Evolutionary conservation across 1,140 invertebrate species (phyloP), one percentile per base, ranked within the genome.

Genomic region (Magallana ariakensis): DNA sequence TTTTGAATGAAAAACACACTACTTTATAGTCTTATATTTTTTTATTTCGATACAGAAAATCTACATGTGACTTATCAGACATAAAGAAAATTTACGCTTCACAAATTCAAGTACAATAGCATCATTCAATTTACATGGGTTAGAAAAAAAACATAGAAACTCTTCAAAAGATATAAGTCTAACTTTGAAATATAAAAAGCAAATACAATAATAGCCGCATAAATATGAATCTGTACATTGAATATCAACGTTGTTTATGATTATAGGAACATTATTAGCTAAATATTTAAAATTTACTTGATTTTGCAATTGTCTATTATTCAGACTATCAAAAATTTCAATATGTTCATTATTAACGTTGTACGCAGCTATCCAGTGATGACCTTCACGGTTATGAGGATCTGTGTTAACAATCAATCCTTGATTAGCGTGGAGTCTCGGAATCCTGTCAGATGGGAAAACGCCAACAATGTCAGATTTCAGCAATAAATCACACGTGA

Each of bases 381-480:
- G 33, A 1, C 33, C 33, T 33, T 33, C 33, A 15, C 16, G 26
- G 11, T 83, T 5, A 84, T 80, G 66, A 70, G 15, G 46, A 4
- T 86, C 80, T 8, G 88, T 89, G 16, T 87, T 87, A 6, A 85
- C 54, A n/a, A 89, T 89, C n/a, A 84, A 84, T 46, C 84, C 88
- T 33, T 84, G 75, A 16, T 84, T 62, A 16, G 15, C 7, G 0
- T 26, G 15, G 5, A 46, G 26, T 82, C 10, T 82, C 10, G 86
- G 8, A n/a, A 83, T 82, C 56, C 57, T 5, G 80, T 90, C 70
- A 10, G 82, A 55, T 1, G 83, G 66, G 82, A 80, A 89, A n/a
- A 89, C 88, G n/a, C 75, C 83, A 15, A 60, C 11, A 13, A 85
- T 83, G 1, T n/a, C 1, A 16, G 22, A 54, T 60, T 81, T 86